phyloP scores from a whole-genome alignment of 2,797 vertebrate species.

The Urocyon cinereoargenteus region DNA sequence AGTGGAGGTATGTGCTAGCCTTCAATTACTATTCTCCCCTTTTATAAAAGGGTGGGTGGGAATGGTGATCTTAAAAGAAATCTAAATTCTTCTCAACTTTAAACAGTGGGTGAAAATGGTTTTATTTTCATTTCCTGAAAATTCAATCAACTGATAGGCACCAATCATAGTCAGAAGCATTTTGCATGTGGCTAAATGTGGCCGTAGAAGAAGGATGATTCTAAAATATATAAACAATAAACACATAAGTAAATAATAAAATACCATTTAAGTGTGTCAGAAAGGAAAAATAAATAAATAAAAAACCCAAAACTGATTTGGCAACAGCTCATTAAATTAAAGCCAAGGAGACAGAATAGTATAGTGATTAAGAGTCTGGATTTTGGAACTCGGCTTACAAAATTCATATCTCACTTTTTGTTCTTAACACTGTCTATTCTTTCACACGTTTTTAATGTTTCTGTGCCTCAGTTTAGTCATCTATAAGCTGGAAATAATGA shows the following conservation, averaged over 20 bases:
- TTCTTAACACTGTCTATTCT: not conserved
- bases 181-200: not conserved
- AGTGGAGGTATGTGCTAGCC: conserved; percentile 92
- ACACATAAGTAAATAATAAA: not conserved
- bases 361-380: not conserved
- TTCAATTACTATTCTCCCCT: accelerated
- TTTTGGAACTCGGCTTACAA: not conserved
- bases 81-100: not conserved
- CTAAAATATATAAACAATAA: not conserved
- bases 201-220: not conserved
- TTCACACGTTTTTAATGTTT: not conserved
- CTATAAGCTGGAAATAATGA: not conserved
- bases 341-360: not conserved
- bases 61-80: not conserved
- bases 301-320: not conserved
- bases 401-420: not conserved
- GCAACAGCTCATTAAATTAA: not conserved
- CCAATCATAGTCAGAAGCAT: not conserved
- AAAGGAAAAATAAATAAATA: not conserved
- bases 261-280: not conserved
- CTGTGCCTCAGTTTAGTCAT: not conserved
- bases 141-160: not conserved
- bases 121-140: conserved; percentile 3
- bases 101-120: not conserved
- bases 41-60: accelerated